phyloP scores from a whole-genome alignment of 2,797 vertebrate genomes.

The Rhinogobio ventralis region DNA sequence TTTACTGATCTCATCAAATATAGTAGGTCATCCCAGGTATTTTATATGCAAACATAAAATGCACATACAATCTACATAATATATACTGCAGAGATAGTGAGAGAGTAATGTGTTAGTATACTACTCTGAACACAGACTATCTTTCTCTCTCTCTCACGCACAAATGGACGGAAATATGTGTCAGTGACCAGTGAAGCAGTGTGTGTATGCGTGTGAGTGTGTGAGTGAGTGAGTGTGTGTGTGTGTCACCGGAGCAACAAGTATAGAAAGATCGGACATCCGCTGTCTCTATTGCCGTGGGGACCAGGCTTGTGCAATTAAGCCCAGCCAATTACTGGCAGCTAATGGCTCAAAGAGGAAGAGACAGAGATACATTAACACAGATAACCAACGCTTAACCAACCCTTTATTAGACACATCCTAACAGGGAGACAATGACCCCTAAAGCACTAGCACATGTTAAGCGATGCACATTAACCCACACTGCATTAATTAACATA shows the following conservation, averaged over 20 bases:
- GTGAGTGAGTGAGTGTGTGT: neutral
- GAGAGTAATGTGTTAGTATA: neutral
- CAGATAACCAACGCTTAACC: conserved; percentile 36
- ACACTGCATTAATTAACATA: conserved; percentile 17
- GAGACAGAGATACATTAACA: conserved; percentile 33
- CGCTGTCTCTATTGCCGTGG: conserved; percentile 30
- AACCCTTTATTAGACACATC: conserved; percentile 40
- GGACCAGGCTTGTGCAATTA: conserved; percentile 43
- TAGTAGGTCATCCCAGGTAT: neutral
- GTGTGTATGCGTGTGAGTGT: neutral
- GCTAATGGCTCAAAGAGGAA: conserved; percentile 28
- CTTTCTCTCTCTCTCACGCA: neutral
- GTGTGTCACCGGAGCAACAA: conserved; percentile 30
- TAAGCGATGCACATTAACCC: conserved; percentile 33
- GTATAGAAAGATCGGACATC: conserved; percentile 22
- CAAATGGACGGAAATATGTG: neutral
- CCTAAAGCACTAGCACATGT: conserved; percentile 27
- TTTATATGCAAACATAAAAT: neutral
- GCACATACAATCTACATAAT: neutral
- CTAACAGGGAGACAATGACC: conserved; percentile 41
- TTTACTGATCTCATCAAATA: neutral
- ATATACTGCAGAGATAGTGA: neutral
- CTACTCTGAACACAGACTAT: neutral
- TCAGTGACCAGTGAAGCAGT: conserved; percentile 9
- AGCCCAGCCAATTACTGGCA: conserved; percentile 38